Percentiles rank a stretch among this genome's conserved stretches.
Evolutionary conservation across 2,797 vertebrate genomes (phyloP).

Genomic region (Erpetoichthys calabaricus): DNA sequence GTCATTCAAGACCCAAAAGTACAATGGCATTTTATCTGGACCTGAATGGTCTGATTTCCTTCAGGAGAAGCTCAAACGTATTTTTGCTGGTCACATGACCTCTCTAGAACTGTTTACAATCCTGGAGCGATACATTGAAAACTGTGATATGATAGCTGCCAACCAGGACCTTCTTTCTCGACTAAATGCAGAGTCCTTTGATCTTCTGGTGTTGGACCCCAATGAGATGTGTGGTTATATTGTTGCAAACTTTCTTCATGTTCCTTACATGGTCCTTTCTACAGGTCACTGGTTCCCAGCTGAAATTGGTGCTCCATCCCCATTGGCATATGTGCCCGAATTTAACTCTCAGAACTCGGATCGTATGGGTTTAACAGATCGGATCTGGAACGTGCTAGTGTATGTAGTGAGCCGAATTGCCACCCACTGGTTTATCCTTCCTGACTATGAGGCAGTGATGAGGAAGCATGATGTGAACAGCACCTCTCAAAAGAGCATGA

Average conservation of each 20-base stretch:
- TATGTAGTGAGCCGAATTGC: conserved; percentile 29
- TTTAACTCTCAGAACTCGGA: conserved; percentile 46
- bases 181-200: conserved; percentile 26
- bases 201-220: conserved; percentile 33
- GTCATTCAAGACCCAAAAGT: conserved; percentile 21
- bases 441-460: conserved; percentile 26
- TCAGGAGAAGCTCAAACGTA: conserved; percentile 33
- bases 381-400: conserved; percentile 35
- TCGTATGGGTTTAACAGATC: conserved; percentile 34
- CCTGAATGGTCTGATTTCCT: conserved; percentile 20
- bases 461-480: conserved; percentile 19
- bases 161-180: conserved; percentile 25
- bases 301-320: conserved; percentile 29
- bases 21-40: conserved; percentile 30
- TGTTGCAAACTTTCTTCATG: conserved; percentile 26
- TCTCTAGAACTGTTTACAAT: conserved; percentile 33
- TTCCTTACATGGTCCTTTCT: conserved; percentile 34
- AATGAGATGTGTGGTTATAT: conserved; percentile 41
- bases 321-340: conserved; percentile 39
- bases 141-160: conserved; percentile 35
- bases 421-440: conserved; percentile 28
- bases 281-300: conserved; percentile 44
- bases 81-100: conserved; percentile 36
- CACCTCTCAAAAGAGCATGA: conserved; percentile 26
- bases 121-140: conserved; percentile 34